Evolutionary conservation across 2,888 invertebrate genomes (phyloP).

Genomic region (Eurois occulta): DNA sequence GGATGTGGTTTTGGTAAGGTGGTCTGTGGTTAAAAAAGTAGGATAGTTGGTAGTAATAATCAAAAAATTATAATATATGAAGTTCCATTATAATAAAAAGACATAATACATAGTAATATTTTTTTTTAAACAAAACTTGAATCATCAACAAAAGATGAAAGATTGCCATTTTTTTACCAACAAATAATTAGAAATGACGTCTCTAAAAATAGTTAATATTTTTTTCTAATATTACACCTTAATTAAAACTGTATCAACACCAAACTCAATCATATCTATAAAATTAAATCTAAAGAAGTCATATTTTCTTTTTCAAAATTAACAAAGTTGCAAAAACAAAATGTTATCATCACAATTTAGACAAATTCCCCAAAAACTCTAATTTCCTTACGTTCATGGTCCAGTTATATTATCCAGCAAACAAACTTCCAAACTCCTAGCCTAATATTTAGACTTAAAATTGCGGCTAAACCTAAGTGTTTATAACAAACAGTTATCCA

Average conservation of each 20-base stretch:
- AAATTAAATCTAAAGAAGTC: background rate
- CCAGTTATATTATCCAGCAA: background rate
- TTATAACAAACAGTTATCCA: slow-evolving; percentile 18
- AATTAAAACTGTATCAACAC: background rate
- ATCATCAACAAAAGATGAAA: background rate
- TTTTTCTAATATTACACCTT: background rate
- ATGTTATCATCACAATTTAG: background rate
- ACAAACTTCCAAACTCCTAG: too few species aligned
- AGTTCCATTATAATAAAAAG: background rate
- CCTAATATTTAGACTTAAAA: too few species aligned
- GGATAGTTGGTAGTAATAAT: background rate
- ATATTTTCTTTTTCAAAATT: too few species aligned
- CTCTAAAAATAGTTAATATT: background rate
- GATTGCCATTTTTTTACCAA: background rate
- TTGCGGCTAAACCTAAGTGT: too few species aligned
- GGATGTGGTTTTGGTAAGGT: slow-evolving; percentile 60
- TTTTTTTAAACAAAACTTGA: too few species aligned
- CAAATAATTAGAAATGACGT: background rate
- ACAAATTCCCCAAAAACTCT: background rate
- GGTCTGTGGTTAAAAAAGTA: slow-evolving; percentile 32
- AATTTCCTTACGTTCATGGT: background rate
- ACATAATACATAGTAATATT: too few species aligned
- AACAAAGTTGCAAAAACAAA: background rate
- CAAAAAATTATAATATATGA: background rate
- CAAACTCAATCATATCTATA: background rate